Conservation (phyloP, 2,113 vertebrate genomes). For the Butorides virescens region DNA sequence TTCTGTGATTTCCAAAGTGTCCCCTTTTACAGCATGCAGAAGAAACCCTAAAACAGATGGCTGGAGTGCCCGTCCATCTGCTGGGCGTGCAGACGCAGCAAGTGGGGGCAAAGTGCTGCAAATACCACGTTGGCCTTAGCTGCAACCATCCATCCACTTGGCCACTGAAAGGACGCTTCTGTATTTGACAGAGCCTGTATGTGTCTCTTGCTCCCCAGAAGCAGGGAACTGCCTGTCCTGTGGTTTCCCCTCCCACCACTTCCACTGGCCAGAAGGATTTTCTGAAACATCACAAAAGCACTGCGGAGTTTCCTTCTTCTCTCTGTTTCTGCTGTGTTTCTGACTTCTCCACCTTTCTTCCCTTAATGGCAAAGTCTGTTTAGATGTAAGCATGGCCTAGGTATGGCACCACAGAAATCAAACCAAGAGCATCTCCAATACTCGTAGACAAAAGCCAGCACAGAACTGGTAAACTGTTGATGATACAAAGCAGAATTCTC, state of each 20-base stretch:
- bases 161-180: not conserved
- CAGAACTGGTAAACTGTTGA: not conserved
- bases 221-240: not conserved
- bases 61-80: not conserved
- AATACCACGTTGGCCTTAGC: too few species aligned
- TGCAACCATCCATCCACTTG: not conserved
- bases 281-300: not conserved
- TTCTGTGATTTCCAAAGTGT: not conserved
- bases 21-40: not conserved
- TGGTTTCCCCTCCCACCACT: not conserved
- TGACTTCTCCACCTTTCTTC: not conserved
- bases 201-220: not conserved
- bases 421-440: not conserved
- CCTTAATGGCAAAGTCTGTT: not conserved
- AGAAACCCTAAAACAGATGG: not conserved
- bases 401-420: not conserved
- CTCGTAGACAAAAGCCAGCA: not conserved
- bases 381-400: fast-evolving
- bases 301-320: not conserved
- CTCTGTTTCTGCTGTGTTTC: not conserved
- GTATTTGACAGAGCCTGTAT: not conserved
- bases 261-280: not conserved
- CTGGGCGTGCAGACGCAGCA: fast-evolving
- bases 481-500: not conserved
- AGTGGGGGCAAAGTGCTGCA: not conserved